phyloP scores from a whole-genome alignment of 2,888 invertebrate genomes.

The Pammene aurita region DNA sequence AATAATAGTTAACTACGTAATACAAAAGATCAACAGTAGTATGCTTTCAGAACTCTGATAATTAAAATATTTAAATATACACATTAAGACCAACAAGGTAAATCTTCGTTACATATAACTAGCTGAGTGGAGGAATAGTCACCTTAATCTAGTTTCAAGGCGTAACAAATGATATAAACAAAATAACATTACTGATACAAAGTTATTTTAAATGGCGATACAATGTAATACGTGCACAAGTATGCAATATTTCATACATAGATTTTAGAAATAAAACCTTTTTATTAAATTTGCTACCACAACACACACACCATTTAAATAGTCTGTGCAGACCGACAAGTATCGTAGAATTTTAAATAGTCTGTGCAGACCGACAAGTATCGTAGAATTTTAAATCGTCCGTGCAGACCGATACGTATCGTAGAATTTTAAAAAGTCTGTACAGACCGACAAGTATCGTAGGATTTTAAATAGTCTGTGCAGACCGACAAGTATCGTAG shows the following conservation, averaged over 20 bases:
- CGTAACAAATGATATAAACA: neutral
- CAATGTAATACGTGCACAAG: constrained; percentile 3
- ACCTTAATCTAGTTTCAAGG: constrained; percentile 10
- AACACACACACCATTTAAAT: neutral
- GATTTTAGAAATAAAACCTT: neutral
- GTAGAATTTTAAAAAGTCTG: too few species aligned
- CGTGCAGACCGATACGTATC: too few species aligned
- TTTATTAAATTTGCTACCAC: neutral
- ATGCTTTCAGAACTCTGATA: constrained; percentile 17
- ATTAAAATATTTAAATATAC: constrained; percentile 20
- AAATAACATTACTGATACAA: constrained; percentile 5
- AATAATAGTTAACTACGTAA: too few species aligned
- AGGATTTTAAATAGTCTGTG: too few species aligned
- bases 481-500: too few species aligned
- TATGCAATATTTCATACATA: neutral
- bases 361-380: too few species aligned
- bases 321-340: too few species aligned
- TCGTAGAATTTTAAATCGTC: too few species aligned
- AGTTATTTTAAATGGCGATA: constrained; percentile 27
- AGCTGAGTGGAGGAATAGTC: neutral
- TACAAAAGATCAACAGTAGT: neutral
- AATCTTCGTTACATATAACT: neutral
- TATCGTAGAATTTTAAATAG: too few species aligned
- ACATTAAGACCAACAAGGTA: neutral
- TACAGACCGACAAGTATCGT: too few species aligned